phyloP scores from a whole-genome alignment of 2,113 vertebrate genomes.

The Apeltes quadracus region DNA sequence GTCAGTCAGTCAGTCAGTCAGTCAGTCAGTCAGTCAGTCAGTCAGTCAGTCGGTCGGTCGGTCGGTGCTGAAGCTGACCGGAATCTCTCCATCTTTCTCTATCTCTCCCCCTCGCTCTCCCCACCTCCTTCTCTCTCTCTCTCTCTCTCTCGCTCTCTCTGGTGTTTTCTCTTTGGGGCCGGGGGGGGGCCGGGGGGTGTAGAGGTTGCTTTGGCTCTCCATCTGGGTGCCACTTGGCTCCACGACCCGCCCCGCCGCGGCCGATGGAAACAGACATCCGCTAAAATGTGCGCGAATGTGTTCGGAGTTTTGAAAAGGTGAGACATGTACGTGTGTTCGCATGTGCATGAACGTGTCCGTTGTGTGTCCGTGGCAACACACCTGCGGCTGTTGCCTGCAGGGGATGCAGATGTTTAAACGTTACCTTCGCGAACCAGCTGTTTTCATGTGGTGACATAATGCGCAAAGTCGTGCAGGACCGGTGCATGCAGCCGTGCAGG shows the following conservation, averaged over 20 bases:
- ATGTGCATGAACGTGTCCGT: no score
- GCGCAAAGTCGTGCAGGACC: slow-evolving; percentile 53
- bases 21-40: slow-evolving; percentile 45
- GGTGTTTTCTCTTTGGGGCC: no score
- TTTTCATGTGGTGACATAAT: slow-evolving; percentile 55
- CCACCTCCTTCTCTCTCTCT: no score
- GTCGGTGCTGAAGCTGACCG: slow-evolving; percentile 46
- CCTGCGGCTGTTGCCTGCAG: no score
- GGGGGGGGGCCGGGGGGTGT: background rate
- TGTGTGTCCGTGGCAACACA: no score
- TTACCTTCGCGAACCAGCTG: background rate
- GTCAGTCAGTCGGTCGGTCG: slow-evolving; percentile 29
- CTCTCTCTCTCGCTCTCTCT: no score
- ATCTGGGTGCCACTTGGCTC: slow-evolving; percentile 24
- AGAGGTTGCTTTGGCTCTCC: background rate
- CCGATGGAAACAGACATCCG: slow-evolving; percentile 75
- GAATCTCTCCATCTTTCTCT: background rate
- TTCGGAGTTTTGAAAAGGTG: slow-evolving; percentile 84
- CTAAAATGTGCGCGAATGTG: slow-evolving; percentile 82
- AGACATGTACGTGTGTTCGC: slow-evolving; percentile 39
- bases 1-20: slow-evolving; percentile 35
- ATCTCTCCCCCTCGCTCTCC: no score
- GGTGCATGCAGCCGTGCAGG: slow-evolving; percentile 7
- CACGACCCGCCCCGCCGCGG: slow-evolving; percentile 31
- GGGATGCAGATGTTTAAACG: background rate